Conservation (phyloP, 2,888 invertebrate genomes). For the Branchellion lobata region DNA sequence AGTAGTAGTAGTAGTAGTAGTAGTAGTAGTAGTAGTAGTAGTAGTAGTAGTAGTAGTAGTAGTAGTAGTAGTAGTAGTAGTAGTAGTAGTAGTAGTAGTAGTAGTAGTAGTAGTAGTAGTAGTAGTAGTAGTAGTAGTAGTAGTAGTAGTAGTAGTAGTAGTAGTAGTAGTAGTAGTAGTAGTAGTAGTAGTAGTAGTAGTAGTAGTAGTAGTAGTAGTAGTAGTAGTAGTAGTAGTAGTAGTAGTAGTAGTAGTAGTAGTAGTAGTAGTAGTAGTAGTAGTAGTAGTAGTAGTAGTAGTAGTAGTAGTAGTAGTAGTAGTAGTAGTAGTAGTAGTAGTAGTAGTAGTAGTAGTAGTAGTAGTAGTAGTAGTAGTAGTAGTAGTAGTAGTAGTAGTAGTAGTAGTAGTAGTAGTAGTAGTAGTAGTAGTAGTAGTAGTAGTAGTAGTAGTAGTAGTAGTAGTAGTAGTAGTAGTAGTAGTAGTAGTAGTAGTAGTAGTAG, state of each 20-base stretch:
- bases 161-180: constrained; percentile 11
- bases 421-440: constrained; percentile 22
- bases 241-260: constrained; percentile 22
- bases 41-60: constrained; percentile 15
- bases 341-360: constrained; percentile 11
- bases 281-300: constrained; percentile 19
- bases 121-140: constrained; percentile 5
- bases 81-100: constrained; percentile 9
- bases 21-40: constrained; percentile 10
- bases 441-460: constrained; percentile 9
- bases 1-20: constrained; percentile 9
- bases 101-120: constrained; percentile 19
- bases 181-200: constrained; percentile 14
- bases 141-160: constrained; percentile 19
- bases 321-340: constrained; percentile 19
- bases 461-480: constrained; percentile 19
- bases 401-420: constrained; percentile 9
- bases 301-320: constrained; percentile 5
- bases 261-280: constrained; percentile 9
- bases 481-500: constrained; percentile 5
- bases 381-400: constrained; percentile 16
- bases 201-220: constrained; percentile 16
- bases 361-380: constrained; percentile 14
- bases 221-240: constrained; percentile 9
- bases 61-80: constrained; percentile 9